phyloP scores from a whole-genome alignment of 1,140 invertebrate genomes.

The Penaeus vannamei region DNA sequence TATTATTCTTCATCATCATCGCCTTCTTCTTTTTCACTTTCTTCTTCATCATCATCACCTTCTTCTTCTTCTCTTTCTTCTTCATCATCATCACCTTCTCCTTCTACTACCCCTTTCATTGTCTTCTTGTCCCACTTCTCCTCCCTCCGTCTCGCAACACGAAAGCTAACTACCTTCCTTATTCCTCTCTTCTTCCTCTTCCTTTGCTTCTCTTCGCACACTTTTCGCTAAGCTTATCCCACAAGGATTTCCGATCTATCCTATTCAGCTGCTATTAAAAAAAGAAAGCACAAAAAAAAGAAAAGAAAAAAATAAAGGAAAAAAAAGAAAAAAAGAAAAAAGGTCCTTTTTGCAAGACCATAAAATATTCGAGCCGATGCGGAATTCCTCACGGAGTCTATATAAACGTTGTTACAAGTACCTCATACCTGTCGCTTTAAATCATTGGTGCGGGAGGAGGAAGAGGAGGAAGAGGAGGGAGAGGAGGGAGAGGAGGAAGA shows the following conservation, averaged over 20 bases:
- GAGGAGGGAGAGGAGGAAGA: background rate
- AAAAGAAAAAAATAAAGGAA: background rate
- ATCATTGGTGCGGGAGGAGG: conserved; percentile 1
- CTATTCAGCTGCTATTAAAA: too few species aligned
- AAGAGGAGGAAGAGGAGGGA: background rate
- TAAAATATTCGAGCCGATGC: background rate
- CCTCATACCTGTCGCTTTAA: conserved; percentile 31
- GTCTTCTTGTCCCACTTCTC: too few species aligned
- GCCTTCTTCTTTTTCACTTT: too few species aligned
- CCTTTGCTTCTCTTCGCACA: background rate
- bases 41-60: too few species aligned
- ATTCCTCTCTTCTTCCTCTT: too few species aligned
- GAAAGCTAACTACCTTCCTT: too few species aligned
- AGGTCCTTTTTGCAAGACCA: background rate
- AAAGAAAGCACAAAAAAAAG: background rate
- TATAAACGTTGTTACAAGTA: conserved; percentile 39
- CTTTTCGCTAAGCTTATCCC: background rate
- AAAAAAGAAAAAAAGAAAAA: background rate
- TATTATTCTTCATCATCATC: too few species aligned
- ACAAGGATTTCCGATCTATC: too few species aligned
- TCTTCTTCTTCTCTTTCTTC: too few species aligned
- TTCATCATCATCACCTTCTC: too few species aligned
- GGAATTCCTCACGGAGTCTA: conserved; percentile 21
- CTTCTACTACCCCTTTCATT: too few species aligned
- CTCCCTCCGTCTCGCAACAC: too few species aligned